Base-by-base conservation (phyloP, 1,140 invertebrate genomes). In the Zophobas atratus region DNA sequence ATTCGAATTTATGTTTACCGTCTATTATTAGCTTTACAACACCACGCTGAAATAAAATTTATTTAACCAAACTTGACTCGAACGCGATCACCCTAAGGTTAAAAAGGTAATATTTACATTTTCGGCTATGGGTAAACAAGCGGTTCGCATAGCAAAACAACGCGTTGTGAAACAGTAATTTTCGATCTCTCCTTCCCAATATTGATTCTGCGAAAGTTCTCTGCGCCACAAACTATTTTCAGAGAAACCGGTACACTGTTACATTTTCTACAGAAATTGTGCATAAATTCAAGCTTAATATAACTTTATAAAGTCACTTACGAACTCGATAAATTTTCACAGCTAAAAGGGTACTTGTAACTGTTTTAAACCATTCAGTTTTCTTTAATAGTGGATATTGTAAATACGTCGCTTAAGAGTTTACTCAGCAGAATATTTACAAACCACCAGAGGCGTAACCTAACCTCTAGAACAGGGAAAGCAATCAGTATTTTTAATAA, bases 261-360 rank as follows among this genome's bases (percentile, higher is more conserved):
- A 60, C n/a, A 60, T 60, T 60, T 67, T 67, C 2, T 33, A 46
- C n/a, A 41, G 60, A 67, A 67, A 67, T 67, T 67, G n/a, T 67
- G 43, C 32, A 43, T 67, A 67, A 67, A 67, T 39, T 63, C 43
- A 43, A 67, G 43, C 32, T 67, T 67, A 67, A 67, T 67, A 38
- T 67, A 67, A 67, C 60, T 67, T 67, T 67, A 39, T 32, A 32
- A 39, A 39, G n/a, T 39, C 35, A 38, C 57, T 36, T 63, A 38
- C 43, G 33, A 63, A 63, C 57, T 63, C n/a, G 8, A 1, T 8
- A 63, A 39, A 63, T 63, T 63, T 20, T 36, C 36, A 39, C 35
- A 20, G 2, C 49, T 51, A 2, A 51, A 20, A 51, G 20, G 6
- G 49, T 51, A 36, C 36, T 63, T 39, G 57, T 36, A 38, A 63